Conservation (phyloP, 2,113 vertebrate genomes). For the Rafetus swinhoei region DNA sequence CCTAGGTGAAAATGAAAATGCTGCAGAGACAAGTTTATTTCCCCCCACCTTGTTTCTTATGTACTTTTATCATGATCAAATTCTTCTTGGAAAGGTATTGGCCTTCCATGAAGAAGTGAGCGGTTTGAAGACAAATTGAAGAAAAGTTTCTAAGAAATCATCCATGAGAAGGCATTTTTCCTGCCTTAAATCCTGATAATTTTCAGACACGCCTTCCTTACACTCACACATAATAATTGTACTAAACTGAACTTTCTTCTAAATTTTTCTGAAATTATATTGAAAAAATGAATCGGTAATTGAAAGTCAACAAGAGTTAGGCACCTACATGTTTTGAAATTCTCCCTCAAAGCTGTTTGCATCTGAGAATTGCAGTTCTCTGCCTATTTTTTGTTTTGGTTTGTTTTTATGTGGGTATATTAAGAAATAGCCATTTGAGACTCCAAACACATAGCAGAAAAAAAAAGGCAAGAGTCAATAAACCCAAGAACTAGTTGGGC, state of each 20-base stretch:
- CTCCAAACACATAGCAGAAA: constrained; percentile 32
- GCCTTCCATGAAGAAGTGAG: constrained; percentile 28
- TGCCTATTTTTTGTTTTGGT: constrained; percentile 17
- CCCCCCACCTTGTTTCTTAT: constrained; percentile 57
- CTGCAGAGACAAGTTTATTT: constrained; percentile 69
- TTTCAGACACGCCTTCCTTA: not conserved
- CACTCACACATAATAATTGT: constrained; percentile 15
- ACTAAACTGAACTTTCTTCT: constrained; percentile 19
- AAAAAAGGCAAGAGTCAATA: constrained; percentile 60
- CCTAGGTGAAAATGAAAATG: constrained; percentile 54
- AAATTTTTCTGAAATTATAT: constrained; percentile 35
- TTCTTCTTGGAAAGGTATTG: constrained; percentile 43
- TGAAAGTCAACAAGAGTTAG: constrained; percentile 65
- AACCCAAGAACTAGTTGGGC: constrained; percentile 62
- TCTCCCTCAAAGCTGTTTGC: constrained; percentile 71
- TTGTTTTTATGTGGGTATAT: constrained; percentile 61
- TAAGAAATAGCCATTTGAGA: constrained; percentile 67
- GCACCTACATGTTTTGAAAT: constrained; percentile 67
- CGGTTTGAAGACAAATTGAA: constrained; percentile 62
- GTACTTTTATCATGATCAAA: constrained; percentile 70
- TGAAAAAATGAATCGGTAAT: constrained; percentile 58
- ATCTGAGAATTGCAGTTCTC: constrained; percentile 70
- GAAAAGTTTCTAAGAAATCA: constrained; percentile 63
- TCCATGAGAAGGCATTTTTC: constrained; percentile 41
- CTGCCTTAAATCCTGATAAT: constrained; percentile 12